Base-by-base conservation (phyloP, 2,888 invertebrate genomes). In the Stictocephala bisonia region DNA sequence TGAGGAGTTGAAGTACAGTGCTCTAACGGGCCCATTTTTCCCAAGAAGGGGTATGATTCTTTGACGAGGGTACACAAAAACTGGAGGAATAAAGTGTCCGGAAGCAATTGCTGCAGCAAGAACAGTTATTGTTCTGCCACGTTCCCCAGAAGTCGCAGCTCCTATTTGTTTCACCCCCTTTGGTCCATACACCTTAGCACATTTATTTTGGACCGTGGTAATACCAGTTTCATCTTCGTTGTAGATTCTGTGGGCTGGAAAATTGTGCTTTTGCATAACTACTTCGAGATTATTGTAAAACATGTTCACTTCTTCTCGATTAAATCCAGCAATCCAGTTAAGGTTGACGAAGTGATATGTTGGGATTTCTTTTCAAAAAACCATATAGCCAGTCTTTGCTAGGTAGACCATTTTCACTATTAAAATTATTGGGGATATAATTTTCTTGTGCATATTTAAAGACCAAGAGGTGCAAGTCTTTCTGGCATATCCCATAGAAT, bases 151-250 rank as follows among this genome's bases (percentile, higher is more conserved):
- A 35, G 11, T 11, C 13, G 35, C 35, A 35, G 35, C 35, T 35
- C 35, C 35, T 35, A 35, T 35, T 35, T 35, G 35, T 35, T 35
- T 35, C 13, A 35, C 35, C 35, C 13, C 35, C 13, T 35, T 35
- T 35, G 35, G 35, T 11, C 35, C 35, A 35, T 35, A 35, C 35
- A 44, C 35, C 35, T 35, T 35, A 11, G 48, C n/a, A 18, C 51
- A 51, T 20, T 20, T 51, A 13, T 51, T 51, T 24, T 51, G 51
- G 4, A 51, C 51, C 18, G 51, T 51, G 11, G 51, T 20, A 51
- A 51, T 20, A 11, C 51, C 51, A 51, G 51, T 51, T 51, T 51
- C 51, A 3, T 51, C 51, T 22, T 51, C 18, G 51, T 51, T 51
- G 22, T 51, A 51, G 22, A 51, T 51, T 51, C 22, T 51, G 22